Base-by-base conservation (phyloP, 2,888 invertebrate species). In the Vesta saturnalis region DNA sequence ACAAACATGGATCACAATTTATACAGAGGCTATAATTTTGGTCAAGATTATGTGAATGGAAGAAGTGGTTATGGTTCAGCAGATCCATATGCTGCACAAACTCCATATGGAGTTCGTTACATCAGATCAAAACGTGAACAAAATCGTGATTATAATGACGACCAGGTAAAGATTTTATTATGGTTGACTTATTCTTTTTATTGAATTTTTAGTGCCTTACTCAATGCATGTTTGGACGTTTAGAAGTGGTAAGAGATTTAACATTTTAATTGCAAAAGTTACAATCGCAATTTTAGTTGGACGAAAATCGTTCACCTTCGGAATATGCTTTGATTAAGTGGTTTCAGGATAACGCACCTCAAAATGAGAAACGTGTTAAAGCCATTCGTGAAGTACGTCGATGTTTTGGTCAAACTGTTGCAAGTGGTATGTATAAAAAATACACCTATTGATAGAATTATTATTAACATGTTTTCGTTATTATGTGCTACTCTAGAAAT, bases 251-350 rank as follows among this genome's bases (percentile, higher is more conserved):
- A 79, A 76, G 77, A 60, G 47, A 12, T 58, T 43, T 18, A 12
- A 18, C 19, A 56, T 3, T 21, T 63, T 16, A 47, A 15, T 43
- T 46, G 14, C 1, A 19, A 52, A 19, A 43, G 19, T 64, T 67
- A 59, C 67, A n/a, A n/a, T n/a, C n/a, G n/a, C n/a, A n/a, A 61
- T 67, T 79, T 80, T 69, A 84, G 84, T 72, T 84, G 54, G 83
- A 83, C 68, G 83, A 83, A 60, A 81, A 81, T 62, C 77, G 81
- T 67, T 73, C 80, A 12, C 84, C 83, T 8, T 83, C 84, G 1
- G 84, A 84, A 77, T 80, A 81, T n/a, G 76, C 82, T 63, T 69
- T 83, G 21, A 80, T 83, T 18, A 83, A 82, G 77, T 84, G 81
- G 79, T 73, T 83, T 6, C 83, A 84, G 69, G 82, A 83, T 49